Evolutionary conservation across 2,888 invertebrate genomes (phyloP).

Genomic region (Tineola bisselliella): DNA sequence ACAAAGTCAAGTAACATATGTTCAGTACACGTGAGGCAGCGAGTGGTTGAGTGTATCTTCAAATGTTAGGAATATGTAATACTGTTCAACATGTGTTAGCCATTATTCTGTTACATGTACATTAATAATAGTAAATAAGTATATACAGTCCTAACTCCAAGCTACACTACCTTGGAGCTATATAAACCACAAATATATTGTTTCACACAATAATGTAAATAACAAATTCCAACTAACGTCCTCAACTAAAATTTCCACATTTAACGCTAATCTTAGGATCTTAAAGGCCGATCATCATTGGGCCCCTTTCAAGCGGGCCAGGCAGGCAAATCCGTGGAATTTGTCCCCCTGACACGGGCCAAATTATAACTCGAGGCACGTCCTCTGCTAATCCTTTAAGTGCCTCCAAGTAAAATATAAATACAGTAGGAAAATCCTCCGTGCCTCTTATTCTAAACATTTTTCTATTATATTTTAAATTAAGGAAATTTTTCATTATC

Average conservation of each 20-base stretch:
- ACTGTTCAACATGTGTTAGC: not conserved
- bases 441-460: not conserved
- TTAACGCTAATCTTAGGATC: too few species aligned
- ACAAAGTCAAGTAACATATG: not conserved
- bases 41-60: not conserved
- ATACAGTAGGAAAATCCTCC: not conserved
- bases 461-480: too few species aligned
- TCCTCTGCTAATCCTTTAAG: slow-evolving; percentile 4
- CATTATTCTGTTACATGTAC: too few species aligned
- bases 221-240: too few species aligned
- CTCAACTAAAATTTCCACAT: too few species aligned
- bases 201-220: too few species aligned
- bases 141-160: too few species aligned
- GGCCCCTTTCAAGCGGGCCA: not conserved
- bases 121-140: too few species aligned
- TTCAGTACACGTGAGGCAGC: not conserved
- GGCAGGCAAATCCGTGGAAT: not conserved
- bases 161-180: too few species aligned
- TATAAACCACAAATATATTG: too few species aligned
- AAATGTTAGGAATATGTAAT: not conserved
- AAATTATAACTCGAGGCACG: not conserved
- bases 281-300: too few species aligned
- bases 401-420: not conserved
- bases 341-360: slow-evolving; percentile 1
- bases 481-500: too few species aligned